phyloP scores from a whole-genome alignment of 1,140 invertebrate genomes.

The Euwallacea similis region DNA sequence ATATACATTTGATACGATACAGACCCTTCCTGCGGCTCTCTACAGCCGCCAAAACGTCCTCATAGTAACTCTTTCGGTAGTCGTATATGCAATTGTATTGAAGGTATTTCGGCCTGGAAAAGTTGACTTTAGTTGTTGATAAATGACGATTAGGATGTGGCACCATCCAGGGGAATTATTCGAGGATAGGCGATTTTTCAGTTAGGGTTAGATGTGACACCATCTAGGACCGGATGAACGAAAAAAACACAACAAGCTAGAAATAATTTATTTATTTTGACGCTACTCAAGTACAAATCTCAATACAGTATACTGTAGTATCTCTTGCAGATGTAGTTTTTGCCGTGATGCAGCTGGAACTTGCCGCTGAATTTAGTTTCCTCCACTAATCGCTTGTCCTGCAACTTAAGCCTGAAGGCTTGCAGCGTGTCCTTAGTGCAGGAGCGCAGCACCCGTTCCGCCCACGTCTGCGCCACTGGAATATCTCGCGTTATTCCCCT shows the following conservation, averaged over 20 bases:
- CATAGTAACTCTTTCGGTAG: conserved; percentile 80
- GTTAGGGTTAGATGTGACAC: too few species aligned
- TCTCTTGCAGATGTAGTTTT: conserved; percentile 48
- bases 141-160: not conserved
- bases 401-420: conserved; percentile 36
- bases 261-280: not conserved
- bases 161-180: not conserved
- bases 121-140: not conserved
- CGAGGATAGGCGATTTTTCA: too few species aligned
- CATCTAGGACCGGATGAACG: too few species aligned
- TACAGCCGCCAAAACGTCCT: conserved; percentile 78
- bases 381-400: conserved; percentile 47
- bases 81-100: conserved; percentile 81
- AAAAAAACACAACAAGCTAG: not conserved
- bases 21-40: conserved; percentile 71
- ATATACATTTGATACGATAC: not conserved
- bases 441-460: conserved; percentile 73
- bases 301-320: conserved; percentile 29
- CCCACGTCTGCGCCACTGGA: conserved; percentile 78
- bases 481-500: conserved; percentile 68
- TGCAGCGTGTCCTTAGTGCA: conserved; percentile 59
- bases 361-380: conserved; percentile 46
- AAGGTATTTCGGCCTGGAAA: conserved; percentile 69
- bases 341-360: conserved; percentile 48
- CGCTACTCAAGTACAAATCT: not conserved